phyloP scores from a whole-genome alignment of 2,888 invertebrate species.

The Gnatocerus cornutus region DNA sequence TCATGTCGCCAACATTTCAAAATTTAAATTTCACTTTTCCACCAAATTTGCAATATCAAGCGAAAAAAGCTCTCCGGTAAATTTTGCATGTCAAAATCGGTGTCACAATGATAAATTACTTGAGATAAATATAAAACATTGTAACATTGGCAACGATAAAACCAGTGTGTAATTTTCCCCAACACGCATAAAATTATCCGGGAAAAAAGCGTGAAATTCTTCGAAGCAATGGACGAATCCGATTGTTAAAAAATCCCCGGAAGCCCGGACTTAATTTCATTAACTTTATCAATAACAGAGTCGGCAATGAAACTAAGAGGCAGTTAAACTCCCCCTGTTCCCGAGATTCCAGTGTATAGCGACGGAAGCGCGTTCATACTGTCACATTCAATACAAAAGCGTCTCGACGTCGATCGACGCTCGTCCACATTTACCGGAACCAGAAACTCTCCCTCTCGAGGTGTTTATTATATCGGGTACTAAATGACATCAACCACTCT shows the following conservation, averaged over 20 bases:
- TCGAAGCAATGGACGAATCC: conserved; percentile 14
- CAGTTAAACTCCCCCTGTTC: conserved; percentile 57
- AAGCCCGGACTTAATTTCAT: conserved; percentile 62
- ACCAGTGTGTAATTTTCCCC: no score
- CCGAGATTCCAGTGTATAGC: conserved; percentile 47
- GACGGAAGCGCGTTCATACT: conserved; percentile 46
- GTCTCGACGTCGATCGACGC: conserved; percentile 48
- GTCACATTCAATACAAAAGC: conserved; percentile 49
- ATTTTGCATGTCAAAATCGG: no score
- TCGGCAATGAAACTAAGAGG: conserved; percentile 58
- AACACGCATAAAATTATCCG: no score
- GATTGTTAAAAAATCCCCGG: conserved; percentile 15
- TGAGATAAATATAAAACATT: no score
- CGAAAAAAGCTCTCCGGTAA: no score
- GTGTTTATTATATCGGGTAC: conserved; percentile 57
- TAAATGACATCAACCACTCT: conserved; percentile 53
- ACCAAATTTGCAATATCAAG: no score
- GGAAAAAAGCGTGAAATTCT: no score
- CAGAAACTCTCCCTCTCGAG: conserved; percentile 52
- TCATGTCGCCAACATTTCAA: no score
- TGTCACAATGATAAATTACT: no score
- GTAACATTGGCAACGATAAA: no score
- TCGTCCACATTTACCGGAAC: conserved; percentile 49
- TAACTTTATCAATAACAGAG: conserved; percentile 64
- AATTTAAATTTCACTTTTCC: no score